A percentile compares a stretch with the other conserved stretches of the same genome.
Evolutionary conservation across 2,113 vertebrate species (phyloP).

Genomic region (Gila orcuttii): DNA sequence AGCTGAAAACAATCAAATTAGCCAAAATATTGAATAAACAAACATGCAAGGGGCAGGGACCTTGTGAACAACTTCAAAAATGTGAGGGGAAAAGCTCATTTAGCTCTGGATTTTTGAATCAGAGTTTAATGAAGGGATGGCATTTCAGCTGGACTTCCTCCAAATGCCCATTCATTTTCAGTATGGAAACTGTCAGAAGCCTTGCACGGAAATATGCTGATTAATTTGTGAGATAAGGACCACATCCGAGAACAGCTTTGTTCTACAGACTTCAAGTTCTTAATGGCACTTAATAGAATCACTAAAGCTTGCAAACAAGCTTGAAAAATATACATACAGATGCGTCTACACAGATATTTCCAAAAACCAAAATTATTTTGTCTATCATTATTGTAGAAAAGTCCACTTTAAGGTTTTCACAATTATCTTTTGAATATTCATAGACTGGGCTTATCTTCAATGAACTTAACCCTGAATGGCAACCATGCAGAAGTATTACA

Average conservation of each 20-base stretch:
- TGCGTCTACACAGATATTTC: too few relatives aligned
- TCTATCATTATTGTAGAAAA: not conserved
- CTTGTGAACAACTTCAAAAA: not conserved
- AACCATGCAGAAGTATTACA: not conserved
- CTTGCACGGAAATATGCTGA: not conserved
- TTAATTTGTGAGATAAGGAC: conserved; percentile 18
- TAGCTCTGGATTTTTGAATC: not conserved
- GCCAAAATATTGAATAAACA: conserved; percentile 3
- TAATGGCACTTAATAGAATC: not conserved
- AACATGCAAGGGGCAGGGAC: not conserved
- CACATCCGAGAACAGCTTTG: conserved; percentile 9
- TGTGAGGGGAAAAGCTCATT: not conserved
- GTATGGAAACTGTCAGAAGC: conserved; percentile 13
- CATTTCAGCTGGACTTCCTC: not conserved
- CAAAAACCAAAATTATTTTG: not conserved
- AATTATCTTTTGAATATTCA: not conserved
- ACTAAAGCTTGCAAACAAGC: not conserved
- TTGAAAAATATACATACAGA: too few relatives aligned
- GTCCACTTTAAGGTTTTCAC: not conserved
- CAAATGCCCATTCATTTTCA: conserved; percentile 5
- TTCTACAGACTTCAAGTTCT: not conserved
- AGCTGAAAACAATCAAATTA: not conserved
- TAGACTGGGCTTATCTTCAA: not conserved
- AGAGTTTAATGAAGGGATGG: not conserved
- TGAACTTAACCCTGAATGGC: not conserved